These are phyloP conservation scores for Cabera pusaria DNA, from an alignment of 2,888 invertebrate genomes.

Conservation along the genomic window DNA sequence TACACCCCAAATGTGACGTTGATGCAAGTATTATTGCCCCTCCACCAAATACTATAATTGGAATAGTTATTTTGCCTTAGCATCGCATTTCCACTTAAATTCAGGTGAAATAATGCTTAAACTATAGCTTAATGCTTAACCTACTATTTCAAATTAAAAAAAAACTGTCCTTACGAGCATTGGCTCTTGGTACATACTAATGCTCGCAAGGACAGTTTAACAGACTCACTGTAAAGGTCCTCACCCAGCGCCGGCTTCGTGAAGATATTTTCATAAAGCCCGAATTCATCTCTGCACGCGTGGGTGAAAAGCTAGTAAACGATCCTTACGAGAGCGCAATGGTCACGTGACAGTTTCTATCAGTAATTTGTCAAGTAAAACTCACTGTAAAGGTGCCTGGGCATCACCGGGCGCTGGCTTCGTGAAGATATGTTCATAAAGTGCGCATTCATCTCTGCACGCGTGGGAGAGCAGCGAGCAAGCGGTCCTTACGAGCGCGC, in stretches of 20 bases:
- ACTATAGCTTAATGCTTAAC: too few relatives aligned
- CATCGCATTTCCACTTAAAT: too few relatives aligned
- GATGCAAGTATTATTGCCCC: too few relatives aligned
- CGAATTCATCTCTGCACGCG: conserved; percentile 97
- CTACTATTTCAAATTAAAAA: too few relatives aligned
- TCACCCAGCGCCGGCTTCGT: conserved; percentile 84
- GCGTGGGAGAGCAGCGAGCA: conserved; percentile 96
- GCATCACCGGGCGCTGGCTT: conserved; percentile 83
- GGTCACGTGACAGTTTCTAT: conserved; percentile 86
- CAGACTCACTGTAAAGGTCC: conserved; percentile 85
- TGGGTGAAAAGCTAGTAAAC: conserved; percentile 96
- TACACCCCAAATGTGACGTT: too few relatives aligned
- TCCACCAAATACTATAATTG: too few relatives aligned
- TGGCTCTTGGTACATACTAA: too few relatives aligned
- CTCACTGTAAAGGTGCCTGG: conserved; percentile 86
- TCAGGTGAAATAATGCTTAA: too few relatives aligned
- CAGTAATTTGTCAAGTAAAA: too few relatives aligned
- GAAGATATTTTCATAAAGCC: conserved; percentile 96
- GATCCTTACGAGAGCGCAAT: conserved; percentile 92
- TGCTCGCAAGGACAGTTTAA: too few relatives aligned
- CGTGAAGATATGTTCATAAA: conserved; percentile 95
- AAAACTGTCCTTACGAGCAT: too few relatives aligned
- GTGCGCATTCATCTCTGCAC: conserved; percentile 96
- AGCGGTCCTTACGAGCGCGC: conserved; percentile 92
- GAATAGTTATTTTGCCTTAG: too few relatives aligned